These are phyloP conservation scores for Puma concolor DNA, from an alignment of 2,113 vertebrate species.

Conservation along the genomic window DNA sequence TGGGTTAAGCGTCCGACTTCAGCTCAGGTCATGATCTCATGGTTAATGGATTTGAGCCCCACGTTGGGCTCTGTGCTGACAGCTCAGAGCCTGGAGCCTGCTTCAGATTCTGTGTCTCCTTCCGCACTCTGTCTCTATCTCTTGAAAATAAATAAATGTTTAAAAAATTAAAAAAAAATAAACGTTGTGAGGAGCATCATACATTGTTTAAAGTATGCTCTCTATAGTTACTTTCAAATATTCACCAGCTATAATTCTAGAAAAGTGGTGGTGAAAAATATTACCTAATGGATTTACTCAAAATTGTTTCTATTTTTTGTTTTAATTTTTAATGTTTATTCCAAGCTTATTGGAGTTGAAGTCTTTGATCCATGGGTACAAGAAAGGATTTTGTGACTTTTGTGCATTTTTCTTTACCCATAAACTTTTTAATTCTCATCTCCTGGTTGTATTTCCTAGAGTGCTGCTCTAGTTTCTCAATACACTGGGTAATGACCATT, in stretches of 20 bases:
- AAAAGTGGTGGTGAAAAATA: background rate
- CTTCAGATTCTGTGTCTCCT: too few species aligned
- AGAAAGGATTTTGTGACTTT: background rate
- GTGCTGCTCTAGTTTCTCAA: background rate
- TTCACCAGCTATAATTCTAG: background rate
- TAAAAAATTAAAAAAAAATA: background rate
- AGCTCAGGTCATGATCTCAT: too few species aligned
- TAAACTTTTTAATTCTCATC: background rate
- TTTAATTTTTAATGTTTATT: too few species aligned
- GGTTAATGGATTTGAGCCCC: too few species aligned
- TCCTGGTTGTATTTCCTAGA: background rate
- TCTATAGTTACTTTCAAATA: background rate
- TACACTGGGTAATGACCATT: background rate
- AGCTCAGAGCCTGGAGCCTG: too few species aligned
- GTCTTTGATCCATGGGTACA: background rate
- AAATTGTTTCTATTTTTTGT: background rate
- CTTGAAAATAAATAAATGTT: too few species aligned
- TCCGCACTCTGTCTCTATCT: too few species aligned
- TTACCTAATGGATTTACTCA: background rate
- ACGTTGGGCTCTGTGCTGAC: too few species aligned
- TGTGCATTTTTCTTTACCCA: background rate
- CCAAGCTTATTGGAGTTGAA: too few species aligned
- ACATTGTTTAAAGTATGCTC: background rate
- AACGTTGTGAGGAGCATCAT: background rate
- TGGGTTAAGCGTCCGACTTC: too few species aligned